These are phyloP conservation scores for Gila orcuttii DNA, from an alignment of 2,113 vertebrate genomes.

Conservation along the genomic window DNA sequence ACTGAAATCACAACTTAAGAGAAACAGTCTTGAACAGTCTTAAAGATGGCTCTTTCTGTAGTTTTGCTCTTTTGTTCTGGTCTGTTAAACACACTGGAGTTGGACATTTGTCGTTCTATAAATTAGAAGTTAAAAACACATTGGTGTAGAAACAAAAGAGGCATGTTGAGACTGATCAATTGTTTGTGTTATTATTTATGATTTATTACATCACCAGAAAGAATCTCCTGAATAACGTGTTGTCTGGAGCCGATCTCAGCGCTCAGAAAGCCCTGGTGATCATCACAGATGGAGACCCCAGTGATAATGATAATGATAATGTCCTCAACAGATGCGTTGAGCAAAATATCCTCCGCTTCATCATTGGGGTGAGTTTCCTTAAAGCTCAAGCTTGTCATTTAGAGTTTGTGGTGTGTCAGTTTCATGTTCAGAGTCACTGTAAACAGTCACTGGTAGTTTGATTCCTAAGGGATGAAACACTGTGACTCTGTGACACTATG, in stretches of 20 bases:
- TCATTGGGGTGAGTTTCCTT: constrained; percentile 72
- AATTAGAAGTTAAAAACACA: not conserved
- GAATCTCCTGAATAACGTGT: constrained; percentile 51
- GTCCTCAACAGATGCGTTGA: constrained; percentile 28
- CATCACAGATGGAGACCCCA: constrained; percentile 81
- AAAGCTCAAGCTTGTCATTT: not conserved
- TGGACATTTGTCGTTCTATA: not conserved
- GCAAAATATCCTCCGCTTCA: constrained; percentile 66
- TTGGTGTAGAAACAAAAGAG: not conserved
- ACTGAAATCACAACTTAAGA: not conserved
- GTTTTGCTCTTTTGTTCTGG: not conserved
- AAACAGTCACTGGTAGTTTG: no score
- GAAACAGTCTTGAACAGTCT: not conserved
- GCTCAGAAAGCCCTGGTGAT: constrained; percentile 79
- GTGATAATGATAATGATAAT: accelerated
- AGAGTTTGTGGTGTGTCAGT: not conserved
- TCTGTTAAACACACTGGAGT: not conserved
- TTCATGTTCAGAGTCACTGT: no score
- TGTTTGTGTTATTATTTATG: not conserved
- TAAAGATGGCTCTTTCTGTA: not conserved
- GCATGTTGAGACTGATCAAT: not conserved
- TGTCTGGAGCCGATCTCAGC: constrained; percentile 68
- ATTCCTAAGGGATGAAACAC: no score
- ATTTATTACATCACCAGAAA: constrained; percentile 52
- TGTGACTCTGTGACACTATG: no score